Conservation (phyloP, 2,888 invertebrate genomes). For the Philereme vetulata region DNA sequence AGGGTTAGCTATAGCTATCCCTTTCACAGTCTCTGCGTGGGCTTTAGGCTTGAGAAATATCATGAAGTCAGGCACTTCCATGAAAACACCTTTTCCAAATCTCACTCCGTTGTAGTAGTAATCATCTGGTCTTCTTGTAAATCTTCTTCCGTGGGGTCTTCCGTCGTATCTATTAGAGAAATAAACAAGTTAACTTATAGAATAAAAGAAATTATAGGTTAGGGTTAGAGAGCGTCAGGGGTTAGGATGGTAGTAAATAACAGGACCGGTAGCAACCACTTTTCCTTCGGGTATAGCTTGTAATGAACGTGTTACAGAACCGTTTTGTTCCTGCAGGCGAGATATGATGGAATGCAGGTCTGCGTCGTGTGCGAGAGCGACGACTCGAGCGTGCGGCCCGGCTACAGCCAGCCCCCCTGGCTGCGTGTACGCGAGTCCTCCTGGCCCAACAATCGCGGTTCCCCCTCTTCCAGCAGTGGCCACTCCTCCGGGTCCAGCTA, state of each 20-base stretch:
- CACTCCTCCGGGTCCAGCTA: conserved; percentile 92
- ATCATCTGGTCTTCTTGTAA: conserved; percentile 50
- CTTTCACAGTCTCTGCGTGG: conserved; percentile 85
- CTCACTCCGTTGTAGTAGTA: conserved; percentile 63
- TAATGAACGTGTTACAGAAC: conserved; percentile 66
- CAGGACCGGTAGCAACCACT: conserved; percentile 89
- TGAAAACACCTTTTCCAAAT: conserved; percentile 52
- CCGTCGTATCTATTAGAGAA: conserved; percentile 70
- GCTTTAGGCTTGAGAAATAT: conserved; percentile 85
- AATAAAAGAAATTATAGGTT: conserved; percentile 37
- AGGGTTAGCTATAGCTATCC: conserved; percentile 88
- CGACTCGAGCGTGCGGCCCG: conserved; percentile 88
- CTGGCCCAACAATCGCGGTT: conserved; percentile 91
- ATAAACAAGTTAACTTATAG: conserved; percentile 51
- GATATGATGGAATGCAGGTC: conserved; percentile 83
- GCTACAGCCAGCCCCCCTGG: conserved; percentile 90
- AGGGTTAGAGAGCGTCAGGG: conserved; percentile 54
- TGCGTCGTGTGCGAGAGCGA: conserved; percentile 85
- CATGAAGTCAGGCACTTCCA: conserved; percentile 52
- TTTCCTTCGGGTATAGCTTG: conserved; percentile 86
- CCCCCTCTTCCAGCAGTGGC: conserved; percentile 92
- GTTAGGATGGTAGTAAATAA: conserved; percentile 86
- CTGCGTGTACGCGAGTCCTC: conserved; percentile 89
- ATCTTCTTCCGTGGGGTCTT: conserved; percentile 48
- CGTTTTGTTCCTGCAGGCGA: conserved; percentile 67